Evolutionary conservation across 2,113 vertebrate genomes (phyloP).

Genomic region (Rhineura floridana): DNA sequence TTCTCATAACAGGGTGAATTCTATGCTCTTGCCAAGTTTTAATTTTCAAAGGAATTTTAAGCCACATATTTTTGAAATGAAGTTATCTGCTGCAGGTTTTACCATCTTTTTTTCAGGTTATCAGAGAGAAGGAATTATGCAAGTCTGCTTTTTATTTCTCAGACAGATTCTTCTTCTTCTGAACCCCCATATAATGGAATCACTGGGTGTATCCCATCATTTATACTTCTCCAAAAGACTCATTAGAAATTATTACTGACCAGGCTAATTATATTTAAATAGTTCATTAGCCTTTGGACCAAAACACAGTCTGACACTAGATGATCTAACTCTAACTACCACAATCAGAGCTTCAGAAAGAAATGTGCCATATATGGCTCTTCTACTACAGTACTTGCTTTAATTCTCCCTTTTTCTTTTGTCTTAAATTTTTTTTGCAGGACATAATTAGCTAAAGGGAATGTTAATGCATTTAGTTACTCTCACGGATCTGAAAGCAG

Average conservation of each 20-base stretch:
- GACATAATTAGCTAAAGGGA: constrained; percentile 35
- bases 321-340: constrained; percentile 25
- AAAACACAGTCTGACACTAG: background rate
- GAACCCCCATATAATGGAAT: constrained; percentile 21
- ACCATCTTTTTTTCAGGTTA: constrained; percentile 3
- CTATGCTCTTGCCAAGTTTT: background rate
- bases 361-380: constrained; percentile 12
- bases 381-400: background rate
- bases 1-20: background rate
- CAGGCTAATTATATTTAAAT: background rate
- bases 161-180: constrained; percentile 45
- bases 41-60: background rate
- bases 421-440: constrained; percentile 8
- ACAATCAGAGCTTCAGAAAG: background rate
- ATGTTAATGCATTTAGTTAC: background rate
- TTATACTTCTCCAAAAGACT: constrained; percentile 17
- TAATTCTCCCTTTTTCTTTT: background rate
- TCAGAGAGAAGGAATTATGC: background rate
- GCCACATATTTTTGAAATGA: constrained; percentile 14
- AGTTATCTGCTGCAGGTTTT: background rate
- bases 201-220: background rate
- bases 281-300: constrained; percentile 8
- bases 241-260: constrained; percentile 21
- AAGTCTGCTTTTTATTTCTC: constrained; percentile 19
- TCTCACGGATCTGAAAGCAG: background rate